phyloP scores from a whole-genome alignment of 2,888 invertebrate species.

The Dyspetes luteomarginatus region DNA sequence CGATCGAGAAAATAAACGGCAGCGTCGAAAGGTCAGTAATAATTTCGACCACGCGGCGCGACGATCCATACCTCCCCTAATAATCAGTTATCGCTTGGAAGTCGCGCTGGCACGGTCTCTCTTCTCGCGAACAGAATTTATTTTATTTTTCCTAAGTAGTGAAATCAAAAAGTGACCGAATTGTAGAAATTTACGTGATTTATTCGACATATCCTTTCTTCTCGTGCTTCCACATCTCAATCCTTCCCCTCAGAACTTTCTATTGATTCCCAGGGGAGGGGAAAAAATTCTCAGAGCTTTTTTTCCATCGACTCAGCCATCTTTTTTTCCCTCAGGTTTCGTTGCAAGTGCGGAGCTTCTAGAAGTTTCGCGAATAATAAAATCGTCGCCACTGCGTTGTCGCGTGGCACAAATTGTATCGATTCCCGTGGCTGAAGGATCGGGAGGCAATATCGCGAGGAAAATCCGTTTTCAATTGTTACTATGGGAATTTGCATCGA shows the following conservation, averaged over 20 bases:
- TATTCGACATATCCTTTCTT: conserved; percentile 16
- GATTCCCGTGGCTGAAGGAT: conserved; percentile 47
- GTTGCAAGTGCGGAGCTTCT: neutral
- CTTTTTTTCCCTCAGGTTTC: neutral
- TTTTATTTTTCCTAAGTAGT: neutral
- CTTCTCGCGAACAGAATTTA: conserved; percentile 8
- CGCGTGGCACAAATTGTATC: conserved; percentile 25
- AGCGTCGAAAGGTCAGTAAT: conserved; percentile 11
- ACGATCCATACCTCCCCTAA: conserved; percentile 13
- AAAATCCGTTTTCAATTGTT: conserved; percentile 62
- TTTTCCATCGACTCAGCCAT: neutral
- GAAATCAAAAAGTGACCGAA: neutral
- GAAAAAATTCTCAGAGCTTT: neutral
- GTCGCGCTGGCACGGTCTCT: conserved; percentile 55
- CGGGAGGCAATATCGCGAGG: conserved; percentile 38
- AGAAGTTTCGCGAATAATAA: conserved; percentile 2
- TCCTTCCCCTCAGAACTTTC: conserved; percentile 31
- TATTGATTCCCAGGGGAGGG: neutral
- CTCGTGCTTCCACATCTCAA: conserved; percentile 12
- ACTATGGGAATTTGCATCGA: conserved; percentile 40
- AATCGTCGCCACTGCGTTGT: conserved; percentile 48
- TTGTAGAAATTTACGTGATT: neutral
- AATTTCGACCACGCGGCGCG: conserved; percentile 36
- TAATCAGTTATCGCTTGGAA: conserved; percentile 57
- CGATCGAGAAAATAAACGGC: conserved; percentile 39